A percentile compares a stretch with the other conserved stretches of the same genome.
Evolutionary conservation across 2,888 invertebrate species (phyloP).

Genomic region (Ophioninae sp.): DNA sequence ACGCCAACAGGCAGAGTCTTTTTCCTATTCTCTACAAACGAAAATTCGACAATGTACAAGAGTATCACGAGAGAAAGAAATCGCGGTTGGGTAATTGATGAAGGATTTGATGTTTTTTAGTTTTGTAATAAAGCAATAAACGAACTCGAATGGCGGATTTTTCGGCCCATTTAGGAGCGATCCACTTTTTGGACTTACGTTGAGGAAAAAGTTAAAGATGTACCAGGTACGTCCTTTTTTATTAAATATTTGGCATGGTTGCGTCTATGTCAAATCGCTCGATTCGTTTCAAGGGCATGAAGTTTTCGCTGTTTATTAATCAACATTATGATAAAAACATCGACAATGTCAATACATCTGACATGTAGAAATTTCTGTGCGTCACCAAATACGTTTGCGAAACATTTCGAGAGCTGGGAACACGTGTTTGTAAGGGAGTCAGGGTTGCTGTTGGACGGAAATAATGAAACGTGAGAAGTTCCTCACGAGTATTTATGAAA

Average conservation of each 20-base stretch:
- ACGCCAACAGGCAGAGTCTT: slow-evolving; percentile 67
- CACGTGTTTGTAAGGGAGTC: neutral
- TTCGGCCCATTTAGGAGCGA: neutral
- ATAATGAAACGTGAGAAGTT: neutral
- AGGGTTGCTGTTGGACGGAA: neutral
- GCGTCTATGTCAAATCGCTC: too few species aligned
- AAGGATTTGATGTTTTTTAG: slow-evolving; percentile 5
- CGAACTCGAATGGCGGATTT: neutral
- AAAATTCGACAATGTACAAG: slow-evolving; percentile 90
- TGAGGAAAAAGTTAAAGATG: neutral
- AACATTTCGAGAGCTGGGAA: neutral
- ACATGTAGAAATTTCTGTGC: neutral
- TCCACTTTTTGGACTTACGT: neutral
- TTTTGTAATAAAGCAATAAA: neutral
- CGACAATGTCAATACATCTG: neutral
- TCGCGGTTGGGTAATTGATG: slow-evolving; percentile 82
- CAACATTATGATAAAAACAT: neutral
- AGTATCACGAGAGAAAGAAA: slow-evolving; percentile 90
- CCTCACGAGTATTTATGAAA: neutral
- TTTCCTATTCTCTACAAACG: slow-evolving; percentile 86
- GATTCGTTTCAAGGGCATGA: too few species aligned
- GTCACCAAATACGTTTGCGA: neutral
- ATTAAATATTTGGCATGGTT: neutral
- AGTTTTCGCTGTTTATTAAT: neutral
- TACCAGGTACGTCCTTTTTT: neutral